Conservation (phyloP, 2,797 vertebrate genomes). For the Falco peregrinus region DNA sequence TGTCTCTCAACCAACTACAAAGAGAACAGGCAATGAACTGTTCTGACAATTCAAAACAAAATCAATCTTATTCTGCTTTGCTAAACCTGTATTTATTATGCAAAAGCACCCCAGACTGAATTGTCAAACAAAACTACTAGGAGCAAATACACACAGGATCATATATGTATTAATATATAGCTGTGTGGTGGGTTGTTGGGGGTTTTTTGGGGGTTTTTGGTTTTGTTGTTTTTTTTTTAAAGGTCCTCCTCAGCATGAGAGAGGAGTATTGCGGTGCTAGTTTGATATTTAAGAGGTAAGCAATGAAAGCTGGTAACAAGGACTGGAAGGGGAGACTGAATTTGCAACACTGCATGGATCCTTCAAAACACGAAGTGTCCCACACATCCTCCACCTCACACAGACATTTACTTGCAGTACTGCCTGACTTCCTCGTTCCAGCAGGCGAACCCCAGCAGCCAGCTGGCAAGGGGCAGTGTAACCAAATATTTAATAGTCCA, state of each 20-base stretch:
- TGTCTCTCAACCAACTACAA: not conserved
- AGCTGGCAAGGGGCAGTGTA: not conserved
- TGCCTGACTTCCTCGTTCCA: not conserved
- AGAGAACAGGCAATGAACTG: not conserved
- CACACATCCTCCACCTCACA: not conserved
- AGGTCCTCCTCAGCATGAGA: not conserved
- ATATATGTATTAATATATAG: not conserved
- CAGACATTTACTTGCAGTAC: rapidly evolving
- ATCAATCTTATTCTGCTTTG: not conserved
- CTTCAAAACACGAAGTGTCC: not conserved
- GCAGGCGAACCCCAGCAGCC: not conserved
- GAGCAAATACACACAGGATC: not conserved
- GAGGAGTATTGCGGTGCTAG: not conserved
- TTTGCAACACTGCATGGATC: not conserved
- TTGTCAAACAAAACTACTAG: not conserved
- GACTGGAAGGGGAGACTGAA: not conserved
- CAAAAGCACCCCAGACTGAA: not conserved
- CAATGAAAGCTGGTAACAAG: not conserved
- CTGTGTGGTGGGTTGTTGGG: not conserved
- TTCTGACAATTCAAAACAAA: not conserved
- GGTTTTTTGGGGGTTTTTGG: too few relatives aligned
- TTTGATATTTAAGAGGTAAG: not conserved
- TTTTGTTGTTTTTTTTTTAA: not conserved
- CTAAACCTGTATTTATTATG: not conserved
- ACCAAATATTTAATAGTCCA: not conserved